Base-by-base conservation (phyloP, 2,113 vertebrate genomes). In the Takifugu bimaculatus region DNA sequence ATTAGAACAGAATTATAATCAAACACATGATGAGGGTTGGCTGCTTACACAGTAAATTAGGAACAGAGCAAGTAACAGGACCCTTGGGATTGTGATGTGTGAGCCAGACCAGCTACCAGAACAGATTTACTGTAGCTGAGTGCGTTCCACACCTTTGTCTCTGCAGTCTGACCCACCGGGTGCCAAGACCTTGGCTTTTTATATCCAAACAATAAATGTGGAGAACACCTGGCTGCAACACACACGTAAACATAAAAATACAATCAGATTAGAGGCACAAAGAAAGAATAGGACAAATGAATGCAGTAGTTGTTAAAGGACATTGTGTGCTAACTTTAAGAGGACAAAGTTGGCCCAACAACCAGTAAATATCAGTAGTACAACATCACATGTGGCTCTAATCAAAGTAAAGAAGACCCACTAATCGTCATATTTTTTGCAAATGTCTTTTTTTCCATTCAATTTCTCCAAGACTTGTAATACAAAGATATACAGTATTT, bases 61-160 rank as follows among this genome's bases (percentile, higher is more conserved):
- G 47, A 52, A 20, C 35, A 0, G 12, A 3, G 0, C 49, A 20
- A 59, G 43, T 57, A 0, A 71, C 44, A 45, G 13, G 32, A 28
- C 56, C 15, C 0, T 2, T 48, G 50, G 57, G 48, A 29, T 12
- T 5, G 0, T 15, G 44, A 29, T 52, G n/a, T 48, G 58, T 72
- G 63, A 54, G 54, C 54, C 15, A 39, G 55, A 25, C 13, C 29
- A 26, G 13, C 5, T 28, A 52, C 57, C 55, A 20, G n/a, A 61
- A 35, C 20, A 60, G 13, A 27, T 56, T 51, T 63, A 26, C 28
- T 7, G 5, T 4, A 10, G 48, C 4, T 14, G 4, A 60, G 42
- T 65, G 43, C 50, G 51, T 79, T 67, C 44, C 27, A 0, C 51
- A 69, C 71, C 59, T 78, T 50, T 0, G 32, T 71, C 68, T 54